Percentiles rank a stretch among this genome's conserved stretches.
These are phyloP conservation scores for Microtus ochrogaster DNA, from an alignment of 2,113 vertebrate species.

Conservation along the genomic window DNA sequence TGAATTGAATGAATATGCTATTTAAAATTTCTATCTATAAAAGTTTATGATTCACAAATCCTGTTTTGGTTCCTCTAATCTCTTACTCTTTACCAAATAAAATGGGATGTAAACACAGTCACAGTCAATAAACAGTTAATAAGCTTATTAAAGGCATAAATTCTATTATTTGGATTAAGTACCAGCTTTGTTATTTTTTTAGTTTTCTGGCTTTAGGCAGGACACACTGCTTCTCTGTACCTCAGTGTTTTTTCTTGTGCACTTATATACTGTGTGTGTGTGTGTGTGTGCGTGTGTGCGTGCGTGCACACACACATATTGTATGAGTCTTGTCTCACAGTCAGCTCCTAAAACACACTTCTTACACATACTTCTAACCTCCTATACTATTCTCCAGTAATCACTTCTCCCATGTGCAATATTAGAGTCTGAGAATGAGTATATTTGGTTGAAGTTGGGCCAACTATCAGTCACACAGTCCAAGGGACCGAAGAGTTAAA, in stretches of 20 bases:
- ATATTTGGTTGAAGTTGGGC: not conserved
- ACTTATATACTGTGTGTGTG: not conserved
- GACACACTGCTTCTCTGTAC: not conserved
- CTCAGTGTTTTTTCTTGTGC: constrained; percentile 13
- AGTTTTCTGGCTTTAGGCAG: not conserved
- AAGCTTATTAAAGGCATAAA: not conserved
- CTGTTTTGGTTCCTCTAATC: not conserved
- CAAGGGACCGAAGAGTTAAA: not conserved
- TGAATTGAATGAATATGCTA: not conserved
- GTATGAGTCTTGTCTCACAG: not conserved
- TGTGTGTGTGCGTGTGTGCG: no score
- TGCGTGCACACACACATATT: no score
- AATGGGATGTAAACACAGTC: not conserved
- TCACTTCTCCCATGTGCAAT: not conserved
- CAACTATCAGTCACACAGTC: not conserved
- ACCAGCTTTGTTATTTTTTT: not conserved
- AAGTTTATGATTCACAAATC: constrained; percentile 8
- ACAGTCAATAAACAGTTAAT: not conserved
- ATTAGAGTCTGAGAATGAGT: not conserved
- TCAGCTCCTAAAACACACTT: not conserved
- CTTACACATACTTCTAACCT: not conserved
- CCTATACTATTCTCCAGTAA: not conserved
- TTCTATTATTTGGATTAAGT: not conserved
- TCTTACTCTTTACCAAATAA: constrained; percentile 10
- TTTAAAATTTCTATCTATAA: not conserved